Evolutionary conservation across 1,140 invertebrate species (phyloP).

Genomic region (Delia radicum): DNA sequence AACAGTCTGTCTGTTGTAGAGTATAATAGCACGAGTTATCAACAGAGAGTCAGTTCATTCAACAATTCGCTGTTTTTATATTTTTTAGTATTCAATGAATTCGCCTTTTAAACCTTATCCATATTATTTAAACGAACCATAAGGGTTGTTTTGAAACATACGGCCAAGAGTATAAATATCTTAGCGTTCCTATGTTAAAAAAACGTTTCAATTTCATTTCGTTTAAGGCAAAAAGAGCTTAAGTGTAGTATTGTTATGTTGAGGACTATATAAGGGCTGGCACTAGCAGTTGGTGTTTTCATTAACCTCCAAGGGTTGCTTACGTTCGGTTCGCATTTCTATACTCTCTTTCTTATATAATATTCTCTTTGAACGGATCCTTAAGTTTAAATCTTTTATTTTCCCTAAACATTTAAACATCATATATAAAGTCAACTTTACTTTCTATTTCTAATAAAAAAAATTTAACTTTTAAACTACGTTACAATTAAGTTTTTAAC

Average conservation of each 20-base stretch:
- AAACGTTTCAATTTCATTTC: background rate
- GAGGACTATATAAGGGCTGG: constrained; percentile 47
- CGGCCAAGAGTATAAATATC: background rate
- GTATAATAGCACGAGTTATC: constrained; percentile 15
- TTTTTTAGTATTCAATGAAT: background rate
- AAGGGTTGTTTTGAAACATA: constrained; percentile 21
- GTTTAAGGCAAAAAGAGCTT: background rate
- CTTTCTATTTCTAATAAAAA: constrained; percentile 34
- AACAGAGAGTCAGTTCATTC: constrained; percentile 8
- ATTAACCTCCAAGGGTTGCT: constrained; percentile 57
- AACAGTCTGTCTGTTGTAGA: constrained; percentile 10
- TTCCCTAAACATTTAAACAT: constrained; percentile 40
- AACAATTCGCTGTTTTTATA: constrained; percentile 3
- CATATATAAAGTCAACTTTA: constrained; percentile 37
- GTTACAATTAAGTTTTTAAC: background rate
- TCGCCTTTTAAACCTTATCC: background rate
- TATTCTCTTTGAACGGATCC: constrained; percentile 44
- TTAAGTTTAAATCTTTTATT: constrained; percentile 42
- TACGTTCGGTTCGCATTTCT: constrained; percentile 57
- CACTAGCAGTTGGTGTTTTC: constrained; percentile 37
- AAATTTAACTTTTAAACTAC: background rate
- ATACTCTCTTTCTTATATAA: constrained; percentile 55
- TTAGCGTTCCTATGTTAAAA: background rate
- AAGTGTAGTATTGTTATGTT: constrained; percentile 13
- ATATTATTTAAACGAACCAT: background rate